phyloP scores from a whole-genome alignment of 2,888 invertebrate genomes.

The Cyclophora albipunctata region DNA sequence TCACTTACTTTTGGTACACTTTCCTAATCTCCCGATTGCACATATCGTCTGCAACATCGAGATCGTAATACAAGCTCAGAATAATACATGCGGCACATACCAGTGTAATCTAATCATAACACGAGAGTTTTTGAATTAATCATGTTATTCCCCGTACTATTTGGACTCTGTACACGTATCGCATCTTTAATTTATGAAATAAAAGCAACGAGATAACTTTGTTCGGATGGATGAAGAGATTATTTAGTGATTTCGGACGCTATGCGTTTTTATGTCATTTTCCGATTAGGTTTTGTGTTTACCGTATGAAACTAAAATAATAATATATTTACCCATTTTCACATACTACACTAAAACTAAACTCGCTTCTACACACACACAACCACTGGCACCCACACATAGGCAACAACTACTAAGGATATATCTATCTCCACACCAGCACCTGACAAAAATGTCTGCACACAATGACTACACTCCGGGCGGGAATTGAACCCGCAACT shows the following conservation, averaged over 20 bases:
- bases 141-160: conserved; percentile 27
- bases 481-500: no score
- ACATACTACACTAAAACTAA: no score
- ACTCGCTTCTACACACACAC: no score
- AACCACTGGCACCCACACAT: no score
- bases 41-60: conserved; percentile 1
- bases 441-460: no score
- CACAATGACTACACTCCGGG: no score
- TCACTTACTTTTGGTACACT: no score
- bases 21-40: conserved; percentile 1
- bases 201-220: conserved; percentile 10
- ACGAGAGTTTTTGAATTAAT: conserved; percentile 38
- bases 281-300: background rate
- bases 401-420: no score
- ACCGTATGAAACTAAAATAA: no score
- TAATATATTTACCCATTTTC: no score
- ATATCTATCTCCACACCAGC: no score
- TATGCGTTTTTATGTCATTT: conserved; percentile 4
- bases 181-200: conserved; percentile 12
- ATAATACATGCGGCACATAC: conserved; percentile 16
- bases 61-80: conserved; percentile 8
- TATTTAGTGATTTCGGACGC: background rate
- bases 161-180: conserved; percentile 21
- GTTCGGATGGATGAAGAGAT: conserved; percentile 3
- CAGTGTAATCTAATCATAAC: conserved; percentile 20